Conservation (phyloP, 1,140 invertebrate species). For the Trypoxylus dichotomus region DNA sequence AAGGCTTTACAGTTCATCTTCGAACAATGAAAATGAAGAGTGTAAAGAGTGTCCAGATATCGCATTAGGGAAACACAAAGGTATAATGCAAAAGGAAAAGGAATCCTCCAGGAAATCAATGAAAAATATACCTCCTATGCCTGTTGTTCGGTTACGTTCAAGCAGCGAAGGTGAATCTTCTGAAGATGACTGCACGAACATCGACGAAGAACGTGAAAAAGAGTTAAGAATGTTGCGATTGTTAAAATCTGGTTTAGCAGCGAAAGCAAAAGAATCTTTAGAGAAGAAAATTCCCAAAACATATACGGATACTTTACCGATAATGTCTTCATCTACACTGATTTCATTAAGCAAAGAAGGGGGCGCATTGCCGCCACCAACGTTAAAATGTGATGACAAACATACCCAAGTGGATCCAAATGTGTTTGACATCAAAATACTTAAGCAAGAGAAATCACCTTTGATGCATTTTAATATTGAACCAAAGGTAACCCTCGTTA, state of each 20-base stretch:
- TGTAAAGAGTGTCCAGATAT: neutral
- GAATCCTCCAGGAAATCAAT: neutral
- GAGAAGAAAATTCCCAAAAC: constrained; percentile 55
- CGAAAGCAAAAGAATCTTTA: constrained; percentile 62
- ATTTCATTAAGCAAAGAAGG: neutral
- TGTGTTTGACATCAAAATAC: constrained; percentile 48
- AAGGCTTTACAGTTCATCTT: neutral
- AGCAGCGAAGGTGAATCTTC: constrained; percentile 63
- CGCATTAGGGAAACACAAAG: neutral
- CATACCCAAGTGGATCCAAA: constrained; percentile 41
- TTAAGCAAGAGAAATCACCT: constrained; percentile 34
- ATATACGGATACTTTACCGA: neutral
- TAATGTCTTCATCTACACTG: neutral
- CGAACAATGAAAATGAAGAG: neutral
- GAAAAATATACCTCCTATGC: constrained; percentile 53
- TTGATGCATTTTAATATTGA: neutral
- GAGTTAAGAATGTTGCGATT: constrained; percentile 66
- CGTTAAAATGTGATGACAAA: constrained; percentile 33
- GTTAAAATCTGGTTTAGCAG: constrained; percentile 64
- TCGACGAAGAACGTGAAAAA: constrained; percentile 56
- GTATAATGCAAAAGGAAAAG: neutral
- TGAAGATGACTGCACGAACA: constrained; percentile 53
- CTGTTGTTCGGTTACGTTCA: constrained; percentile 64
- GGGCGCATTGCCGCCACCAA: neutral
- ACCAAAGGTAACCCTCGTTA: neutral